phyloP scores from a whole-genome alignment of 1,140 invertebrate species.

The Streblospio benedicti region DNA sequence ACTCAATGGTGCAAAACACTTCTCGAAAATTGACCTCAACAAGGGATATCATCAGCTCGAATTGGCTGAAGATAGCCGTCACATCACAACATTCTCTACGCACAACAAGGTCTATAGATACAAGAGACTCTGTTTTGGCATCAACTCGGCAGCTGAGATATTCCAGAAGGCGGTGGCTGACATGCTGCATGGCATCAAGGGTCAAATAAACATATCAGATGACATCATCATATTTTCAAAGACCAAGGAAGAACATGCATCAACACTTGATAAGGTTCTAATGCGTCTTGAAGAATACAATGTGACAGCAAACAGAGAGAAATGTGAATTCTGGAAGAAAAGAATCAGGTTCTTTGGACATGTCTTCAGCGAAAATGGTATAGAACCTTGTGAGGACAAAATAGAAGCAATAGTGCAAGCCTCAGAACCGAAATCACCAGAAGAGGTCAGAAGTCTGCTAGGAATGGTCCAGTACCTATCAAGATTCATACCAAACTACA shows the following conservation, averaged over 20 bases:
- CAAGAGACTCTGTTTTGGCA: slow-evolving; percentile 1
- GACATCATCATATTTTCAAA: not conserved
- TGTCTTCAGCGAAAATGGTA: no score
- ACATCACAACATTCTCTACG: slow-evolving; percentile 3
- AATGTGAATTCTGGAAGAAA: not conserved
- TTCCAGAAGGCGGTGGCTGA: slow-evolving; percentile 14
- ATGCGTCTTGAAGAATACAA: not conserved
- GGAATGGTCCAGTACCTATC: slow-evolving; percentile 9
- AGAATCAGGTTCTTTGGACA: no score
- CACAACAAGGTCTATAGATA: slow-evolving; percentile 5
- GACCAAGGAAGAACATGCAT: not conserved
- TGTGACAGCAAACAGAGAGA: not conserved
- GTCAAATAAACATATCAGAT: not conserved
- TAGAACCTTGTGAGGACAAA: no score
- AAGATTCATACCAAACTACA: not conserved
- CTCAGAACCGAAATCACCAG: no score
- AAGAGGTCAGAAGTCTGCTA: not conserved
- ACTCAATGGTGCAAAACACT: not conserved
- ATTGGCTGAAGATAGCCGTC: not conserved
- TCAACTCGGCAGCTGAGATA: not conserved
- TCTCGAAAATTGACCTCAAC: slow-evolving; percentile 3
- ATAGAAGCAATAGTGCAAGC: no score
- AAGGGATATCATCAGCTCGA: slow-evolving; percentile 7
- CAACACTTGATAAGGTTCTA: not conserved
- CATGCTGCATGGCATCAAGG: not conserved